phyloP scores from a whole-genome alignment of 2,888 invertebrate genomes.

The Trissoscelio sp. region DNA sequence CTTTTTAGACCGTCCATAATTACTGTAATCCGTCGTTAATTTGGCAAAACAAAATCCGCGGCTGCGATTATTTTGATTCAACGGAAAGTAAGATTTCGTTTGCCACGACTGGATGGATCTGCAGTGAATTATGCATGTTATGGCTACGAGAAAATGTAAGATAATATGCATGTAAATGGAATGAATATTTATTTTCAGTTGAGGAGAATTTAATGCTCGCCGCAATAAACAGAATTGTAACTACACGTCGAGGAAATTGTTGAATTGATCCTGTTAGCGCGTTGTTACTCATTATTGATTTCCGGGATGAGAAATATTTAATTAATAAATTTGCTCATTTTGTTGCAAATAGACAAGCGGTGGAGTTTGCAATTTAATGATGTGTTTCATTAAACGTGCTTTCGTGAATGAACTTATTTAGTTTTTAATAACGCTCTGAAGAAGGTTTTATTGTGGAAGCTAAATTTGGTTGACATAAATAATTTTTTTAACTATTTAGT shows the following conservation, averaged over 20 bases:
- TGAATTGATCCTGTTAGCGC: conserved; percentile 9
- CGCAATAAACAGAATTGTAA: conserved; percentile 30
- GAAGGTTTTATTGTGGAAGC: too few species aligned
- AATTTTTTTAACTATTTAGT: too few species aligned
- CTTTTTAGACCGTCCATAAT: conserved; percentile 10
- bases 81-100: conserved; percentile 3
- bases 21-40: conserved; percentile 43
- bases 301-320: conserved; percentile 6
- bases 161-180: conserved; percentile 54
- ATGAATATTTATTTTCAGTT: conserved; percentile 58
- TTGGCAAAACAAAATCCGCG: conserved; percentile 32
- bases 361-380: neutral
- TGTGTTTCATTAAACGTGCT: neutral
- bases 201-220: conserved; percentile 34
- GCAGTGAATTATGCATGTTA: conserved; percentile 56
- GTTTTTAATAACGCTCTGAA: too few species aligned
- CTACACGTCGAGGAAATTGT: conserved; percentile 13
- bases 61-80: conserved; percentile 9
- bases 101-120: conserved; percentile 7
- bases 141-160: conserved; percentile 34
- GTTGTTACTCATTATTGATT: conserved; percentile 1
- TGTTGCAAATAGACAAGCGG: neutral
- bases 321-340: conserved; percentile 19
- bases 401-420: too few species aligned
- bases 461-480: too few species aligned